Evolutionary conservation across 2,113 vertebrate genomes (phyloP).

Genomic region (Gnathonemus longibarbis): DNA sequence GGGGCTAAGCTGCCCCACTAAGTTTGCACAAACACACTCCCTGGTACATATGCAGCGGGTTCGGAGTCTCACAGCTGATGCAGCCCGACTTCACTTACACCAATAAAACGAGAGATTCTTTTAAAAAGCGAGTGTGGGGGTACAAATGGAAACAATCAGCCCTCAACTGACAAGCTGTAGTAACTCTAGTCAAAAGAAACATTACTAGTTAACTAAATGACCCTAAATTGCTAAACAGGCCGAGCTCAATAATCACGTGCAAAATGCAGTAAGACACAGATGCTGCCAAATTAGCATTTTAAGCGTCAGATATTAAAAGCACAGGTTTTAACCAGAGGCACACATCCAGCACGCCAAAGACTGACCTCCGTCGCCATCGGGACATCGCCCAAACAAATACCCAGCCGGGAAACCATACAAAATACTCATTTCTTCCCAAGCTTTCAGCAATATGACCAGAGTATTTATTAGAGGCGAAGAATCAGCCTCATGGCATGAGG

Average conservation of each 20-base stretch:
- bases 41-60: not conserved
- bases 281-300: not conserved
- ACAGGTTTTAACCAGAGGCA: not conserved
- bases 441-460: not conserved
- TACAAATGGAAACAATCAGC: not conserved
- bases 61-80: not conserved
- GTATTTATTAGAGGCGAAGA: not conserved
- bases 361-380: not conserved
- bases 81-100: not conserved
- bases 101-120: not conserved
- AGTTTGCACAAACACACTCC: not conserved
- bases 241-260: not conserved
- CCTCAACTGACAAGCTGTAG: not conserved
- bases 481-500: not conserved
- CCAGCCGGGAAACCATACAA: not conserved
- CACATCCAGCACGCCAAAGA: not conserved
- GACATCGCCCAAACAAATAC: not conserved
- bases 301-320: not conserved
- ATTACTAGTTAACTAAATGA: not conserved
- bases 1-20: not conserved
- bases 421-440: not conserved
- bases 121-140: not conserved
- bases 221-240: not conserved
- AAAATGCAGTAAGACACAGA: not conserved
- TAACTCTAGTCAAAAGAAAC: not conserved